Evolutionary conservation across 1,140 invertebrate genomes (phyloP).

Genomic region (Chionoecetes opilio): DNA sequence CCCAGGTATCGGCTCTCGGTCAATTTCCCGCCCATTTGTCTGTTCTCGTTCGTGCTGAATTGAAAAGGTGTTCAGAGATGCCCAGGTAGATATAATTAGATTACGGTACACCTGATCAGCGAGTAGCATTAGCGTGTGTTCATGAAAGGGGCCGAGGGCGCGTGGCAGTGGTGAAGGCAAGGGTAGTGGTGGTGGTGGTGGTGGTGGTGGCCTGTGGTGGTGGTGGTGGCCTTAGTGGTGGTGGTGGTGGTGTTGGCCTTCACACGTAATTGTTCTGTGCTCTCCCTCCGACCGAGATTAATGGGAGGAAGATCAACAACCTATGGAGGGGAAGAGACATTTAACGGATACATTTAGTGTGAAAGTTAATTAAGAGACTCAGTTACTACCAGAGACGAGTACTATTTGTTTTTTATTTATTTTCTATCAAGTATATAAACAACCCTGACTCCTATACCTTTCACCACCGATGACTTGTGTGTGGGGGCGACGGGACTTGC

Average conservation of each 20-base stretch:
- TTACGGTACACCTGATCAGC: background rate
- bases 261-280: background rate
- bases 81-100: background rate
- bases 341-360: background rate
- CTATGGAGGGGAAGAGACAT: background rate
- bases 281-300: background rate
- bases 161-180: background rate
- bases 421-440: background rate
- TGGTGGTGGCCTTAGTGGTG: background rate
- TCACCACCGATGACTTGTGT: background rate
- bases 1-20: too few relatives aligned
- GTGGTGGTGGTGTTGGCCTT: background rate
- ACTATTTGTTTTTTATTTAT: too few relatives aligned
- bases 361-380: background rate
- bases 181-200: too few relatives aligned
- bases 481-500: background rate
- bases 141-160: background rate
- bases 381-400: background rate
- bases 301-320: background rate
- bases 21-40: too few relatives aligned
- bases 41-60: too few relatives aligned
- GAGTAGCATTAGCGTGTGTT: background rate
- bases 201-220: background rate
- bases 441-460: background rate
- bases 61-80: background rate